A percentile compares a stretch with the other conserved stretches of the same genome.
Evolutionary conservation across 2,888 invertebrate species (phyloP).

Genomic region (Ferrisia virgata): DNA sequence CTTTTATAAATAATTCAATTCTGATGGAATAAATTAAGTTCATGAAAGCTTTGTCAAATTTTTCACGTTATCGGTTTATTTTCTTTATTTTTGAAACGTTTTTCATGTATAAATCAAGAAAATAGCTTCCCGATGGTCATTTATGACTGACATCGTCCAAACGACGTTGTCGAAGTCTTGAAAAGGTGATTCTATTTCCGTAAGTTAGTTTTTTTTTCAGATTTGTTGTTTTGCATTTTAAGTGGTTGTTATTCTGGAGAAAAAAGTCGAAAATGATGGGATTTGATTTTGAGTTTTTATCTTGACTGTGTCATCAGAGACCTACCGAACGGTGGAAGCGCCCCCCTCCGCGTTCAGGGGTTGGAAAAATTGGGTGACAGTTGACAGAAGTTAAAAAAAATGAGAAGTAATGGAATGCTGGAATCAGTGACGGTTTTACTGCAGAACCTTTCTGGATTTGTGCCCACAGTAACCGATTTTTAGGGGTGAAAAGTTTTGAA

Average conservation of each 20-base stretch:
- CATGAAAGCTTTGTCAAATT: conserved; percentile 10
- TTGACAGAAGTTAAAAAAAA: too few species aligned
- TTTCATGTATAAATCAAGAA: background rate
- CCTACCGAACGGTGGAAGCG: too few species aligned
- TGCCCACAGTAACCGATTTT: too few species aligned
- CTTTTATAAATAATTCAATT: conserved; percentile 12
- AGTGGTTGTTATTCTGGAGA: background rate
- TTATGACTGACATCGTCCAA: background rate
- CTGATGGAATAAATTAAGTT: background rate
- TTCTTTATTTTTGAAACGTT: background rate
- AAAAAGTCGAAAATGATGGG: background rate
- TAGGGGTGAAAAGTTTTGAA: too few species aligned
- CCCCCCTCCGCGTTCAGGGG: too few species aligned
- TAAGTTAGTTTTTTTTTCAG: background rate
- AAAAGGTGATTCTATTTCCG: too few species aligned
- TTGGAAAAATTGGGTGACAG: too few species aligned
- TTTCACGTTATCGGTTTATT: background rate
- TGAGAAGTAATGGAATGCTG: too few species aligned
- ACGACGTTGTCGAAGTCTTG: background rate
- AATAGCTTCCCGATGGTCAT: background rate
- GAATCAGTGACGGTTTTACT: too few species aligned
- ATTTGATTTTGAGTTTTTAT: background rate
- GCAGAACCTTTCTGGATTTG: too few species aligned
- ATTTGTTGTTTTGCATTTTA: background rate
- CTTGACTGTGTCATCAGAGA: background rate